phyloP scores from a whole-genome alignment of 2,888 invertebrate species.

The Hymenopus coronatus region DNA sequence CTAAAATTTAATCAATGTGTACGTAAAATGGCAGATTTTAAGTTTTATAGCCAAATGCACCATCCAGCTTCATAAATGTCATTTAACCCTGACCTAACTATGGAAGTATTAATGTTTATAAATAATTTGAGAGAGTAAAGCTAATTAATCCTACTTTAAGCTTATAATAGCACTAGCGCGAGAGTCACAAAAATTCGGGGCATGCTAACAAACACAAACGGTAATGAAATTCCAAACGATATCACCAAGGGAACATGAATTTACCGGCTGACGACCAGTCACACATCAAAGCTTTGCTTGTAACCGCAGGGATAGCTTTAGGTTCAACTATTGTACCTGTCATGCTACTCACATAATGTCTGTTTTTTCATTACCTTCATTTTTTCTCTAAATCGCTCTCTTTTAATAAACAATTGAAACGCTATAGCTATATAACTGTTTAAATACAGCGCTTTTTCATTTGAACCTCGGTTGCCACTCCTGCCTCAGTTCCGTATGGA shows the following conservation, averaged over 20 bases:
- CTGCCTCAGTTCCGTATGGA: too few relatives aligned
- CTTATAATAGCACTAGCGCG: neutral
- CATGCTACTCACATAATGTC: neutral
- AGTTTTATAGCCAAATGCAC: too few relatives aligned
- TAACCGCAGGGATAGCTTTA: neutral
- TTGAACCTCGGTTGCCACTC: too few relatives aligned
- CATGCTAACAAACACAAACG: neutral
- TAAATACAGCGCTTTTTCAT: too few relatives aligned
- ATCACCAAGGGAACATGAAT: neutral
- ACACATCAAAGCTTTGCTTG: neutral
- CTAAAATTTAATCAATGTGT: too few relatives aligned
- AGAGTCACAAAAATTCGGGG: too few relatives aligned
- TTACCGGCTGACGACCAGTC: neutral
- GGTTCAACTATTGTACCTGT: neutral
- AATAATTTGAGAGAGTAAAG: too few relatives aligned
- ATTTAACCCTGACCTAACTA: too few relatives aligned
- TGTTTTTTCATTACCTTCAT: neutral
- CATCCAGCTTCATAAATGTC: too few relatives aligned
- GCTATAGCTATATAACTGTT: too few relatives aligned
- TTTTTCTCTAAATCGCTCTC: neutral
- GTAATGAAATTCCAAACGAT: neutral
- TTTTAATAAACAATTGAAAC: neutral
- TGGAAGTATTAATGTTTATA: too few relatives aligned
- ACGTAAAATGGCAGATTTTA: too few relatives aligned
- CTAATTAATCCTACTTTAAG: neutral